Conservation (phyloP, 2,113 vertebrate species). For the Alouatta palliata region DNA sequence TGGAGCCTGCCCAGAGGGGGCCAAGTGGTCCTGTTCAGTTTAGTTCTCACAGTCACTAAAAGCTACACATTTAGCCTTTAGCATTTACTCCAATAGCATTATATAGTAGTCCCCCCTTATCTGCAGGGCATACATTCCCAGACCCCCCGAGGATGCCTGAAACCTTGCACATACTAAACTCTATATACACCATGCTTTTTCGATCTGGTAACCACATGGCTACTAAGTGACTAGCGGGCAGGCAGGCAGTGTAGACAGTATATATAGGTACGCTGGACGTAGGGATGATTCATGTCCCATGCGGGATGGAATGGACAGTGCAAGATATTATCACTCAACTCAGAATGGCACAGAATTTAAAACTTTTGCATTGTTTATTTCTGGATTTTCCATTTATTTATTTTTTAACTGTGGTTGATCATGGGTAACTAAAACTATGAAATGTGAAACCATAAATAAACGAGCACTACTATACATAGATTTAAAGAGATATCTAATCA, state of each 20-base stretch:
- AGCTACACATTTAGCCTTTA: neutral
- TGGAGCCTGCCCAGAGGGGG: neutral
- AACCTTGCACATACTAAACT: neutral
- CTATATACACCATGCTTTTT: neutral
- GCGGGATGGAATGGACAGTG: neutral
- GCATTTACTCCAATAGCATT: neutral
- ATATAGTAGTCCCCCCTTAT: neutral
- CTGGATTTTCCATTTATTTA: neutral
- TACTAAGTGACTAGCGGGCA: neutral
- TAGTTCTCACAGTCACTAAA: neutral
- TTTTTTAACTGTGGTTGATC: neutral
- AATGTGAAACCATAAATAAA: too few relatives aligned
- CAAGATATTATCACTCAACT: neutral
- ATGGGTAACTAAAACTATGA: neutral
- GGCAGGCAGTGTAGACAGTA: neutral
- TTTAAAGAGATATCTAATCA: neutral
- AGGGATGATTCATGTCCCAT: neutral
- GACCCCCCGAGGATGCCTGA: neutral
- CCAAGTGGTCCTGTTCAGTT: neutral
- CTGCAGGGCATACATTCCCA: neutral
- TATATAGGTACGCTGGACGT: neutral
- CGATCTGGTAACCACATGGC: neutral
- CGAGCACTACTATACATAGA: neutral
- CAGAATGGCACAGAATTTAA: neutral
- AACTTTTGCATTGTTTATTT: neutral